Evolutionary conservation across 1,140 invertebrate genomes (phyloP).

Genomic region (Leptestheria dahalacensis): DNA sequence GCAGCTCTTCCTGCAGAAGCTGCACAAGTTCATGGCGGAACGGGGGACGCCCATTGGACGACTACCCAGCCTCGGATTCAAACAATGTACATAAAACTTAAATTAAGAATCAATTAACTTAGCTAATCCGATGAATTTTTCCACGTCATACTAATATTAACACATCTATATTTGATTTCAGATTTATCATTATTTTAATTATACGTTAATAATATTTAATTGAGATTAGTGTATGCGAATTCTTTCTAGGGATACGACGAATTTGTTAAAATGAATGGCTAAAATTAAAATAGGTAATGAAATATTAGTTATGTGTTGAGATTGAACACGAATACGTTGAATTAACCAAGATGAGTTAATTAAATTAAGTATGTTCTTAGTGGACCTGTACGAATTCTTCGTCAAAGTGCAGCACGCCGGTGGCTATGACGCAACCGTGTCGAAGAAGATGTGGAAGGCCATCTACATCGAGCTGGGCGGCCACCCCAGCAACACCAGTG

Average conservation of each 20-base stretch:
- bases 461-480: slow-evolving; percentile 63
- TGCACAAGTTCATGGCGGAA: slow-evolving; percentile 55
- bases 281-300: no score
- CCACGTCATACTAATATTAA: no score
- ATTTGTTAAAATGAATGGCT: no score
- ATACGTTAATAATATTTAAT: no score
- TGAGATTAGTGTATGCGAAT: no score
- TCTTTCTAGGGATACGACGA: no score
- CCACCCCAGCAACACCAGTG: slow-evolving; percentile 51
- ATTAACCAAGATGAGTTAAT: no score
- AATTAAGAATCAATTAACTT: no score
- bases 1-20: slow-evolving; percentile 48
- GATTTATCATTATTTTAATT: no score
- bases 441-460: slow-evolving; percentile 60
- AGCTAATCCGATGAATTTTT: no score
- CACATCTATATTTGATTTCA: neutral
- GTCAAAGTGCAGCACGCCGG: slow-evolving; percentile 55
- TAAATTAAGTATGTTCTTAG: slow-evolving; percentile 30
- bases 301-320: no score
- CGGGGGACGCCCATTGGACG: slow-evolving; percentile 53
- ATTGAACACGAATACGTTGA: no score
- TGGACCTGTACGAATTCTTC: slow-evolving; percentile 65
- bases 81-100: slow-evolving; percentile 42
- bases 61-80: slow-evolving; percentile 58
- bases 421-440: slow-evolving; percentile 62